A percentile compares a stretch with the other conserved stretches of the same genome.
Evolutionary conservation across 1,140 invertebrate genomes (phyloP).

Genomic region (Drosophila murphyi): DNA sequence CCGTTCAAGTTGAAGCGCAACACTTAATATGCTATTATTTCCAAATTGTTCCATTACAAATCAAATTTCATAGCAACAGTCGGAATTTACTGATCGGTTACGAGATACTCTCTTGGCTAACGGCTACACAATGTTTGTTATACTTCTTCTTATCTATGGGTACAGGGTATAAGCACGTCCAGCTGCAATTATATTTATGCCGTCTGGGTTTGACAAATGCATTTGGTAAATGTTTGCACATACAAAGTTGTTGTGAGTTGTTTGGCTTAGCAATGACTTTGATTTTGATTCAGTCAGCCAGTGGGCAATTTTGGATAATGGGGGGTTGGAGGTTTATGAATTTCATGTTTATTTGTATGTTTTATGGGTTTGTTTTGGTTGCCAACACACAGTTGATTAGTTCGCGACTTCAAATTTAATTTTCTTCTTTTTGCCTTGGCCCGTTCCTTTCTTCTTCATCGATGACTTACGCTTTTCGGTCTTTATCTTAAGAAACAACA

Average conservation of each 20-base stretch:
- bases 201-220: conserved; percentile 31
- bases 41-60: background rate
- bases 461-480: background rate
- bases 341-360: conserved; percentile 21
- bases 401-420: conserved; percentile 33
- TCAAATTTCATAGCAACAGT: background rate
- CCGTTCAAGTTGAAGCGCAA: background rate
- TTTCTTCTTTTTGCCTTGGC: background rate
- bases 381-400: conserved; percentile 45
- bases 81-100: background rate
- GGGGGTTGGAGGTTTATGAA: conserved; percentile 24
- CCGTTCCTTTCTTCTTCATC: background rate
- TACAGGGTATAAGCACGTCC: conserved; percentile 14
- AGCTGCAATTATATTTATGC: conserved; percentile 23
- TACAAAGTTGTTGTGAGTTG: conserved; percentile 46
- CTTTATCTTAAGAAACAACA: too few species aligned
- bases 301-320: conserved; percentile 16
- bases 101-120: too few species aligned
- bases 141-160: background rate
- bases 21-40: background rate
- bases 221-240: conserved; percentile 67
- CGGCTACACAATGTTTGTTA: background rate
- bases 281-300: conserved; percentile 36
- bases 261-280: conserved; percentile 58
- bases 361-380: conserved; percentile 59